Evolutionary conservation across 2,888 invertebrate species (phyloP).

Genomic region (Oligia fasciuncula): DNA sequence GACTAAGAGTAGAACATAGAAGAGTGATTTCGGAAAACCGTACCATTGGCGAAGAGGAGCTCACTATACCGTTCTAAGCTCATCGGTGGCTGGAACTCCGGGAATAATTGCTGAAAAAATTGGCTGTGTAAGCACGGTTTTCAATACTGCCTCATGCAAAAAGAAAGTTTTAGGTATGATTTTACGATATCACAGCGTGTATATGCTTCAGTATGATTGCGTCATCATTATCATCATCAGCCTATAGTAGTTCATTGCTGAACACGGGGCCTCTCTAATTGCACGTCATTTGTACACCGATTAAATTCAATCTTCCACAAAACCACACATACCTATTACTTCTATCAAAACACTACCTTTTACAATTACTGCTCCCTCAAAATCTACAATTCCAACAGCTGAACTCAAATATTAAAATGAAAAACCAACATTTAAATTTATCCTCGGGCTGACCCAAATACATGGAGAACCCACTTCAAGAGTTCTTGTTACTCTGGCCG

Average conservation of each 20-base stretch:
- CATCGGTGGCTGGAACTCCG: neutral
- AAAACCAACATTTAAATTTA: constrained; percentile 66
- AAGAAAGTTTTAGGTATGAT: neutral
- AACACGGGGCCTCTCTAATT: neutral
- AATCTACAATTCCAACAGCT: constrained; percentile 51
- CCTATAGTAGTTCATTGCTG: neutral
- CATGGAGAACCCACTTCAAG: constrained; percentile 55
- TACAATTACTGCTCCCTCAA: constrained; percentile 11
- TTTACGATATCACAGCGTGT: too few relatives aligned
- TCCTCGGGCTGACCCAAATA: constrained; percentile 62
- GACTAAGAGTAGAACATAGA: too few relatives aligned
- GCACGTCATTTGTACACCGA: neutral
- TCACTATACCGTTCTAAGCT: too few relatives aligned
- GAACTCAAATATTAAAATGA: constrained; percentile 63
- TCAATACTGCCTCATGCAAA: neutral
- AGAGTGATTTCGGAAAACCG: too few relatives aligned
- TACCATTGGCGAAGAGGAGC: too few relatives aligned
- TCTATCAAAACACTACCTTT: constrained; percentile 17
- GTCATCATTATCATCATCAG: neutral
- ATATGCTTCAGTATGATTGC: neutral
- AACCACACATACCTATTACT: neutral
- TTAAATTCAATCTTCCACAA: neutral
- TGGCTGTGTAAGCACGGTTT: too few relatives aligned
- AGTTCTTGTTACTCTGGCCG: constrained; percentile 67
- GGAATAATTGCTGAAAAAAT: neutral